Conservation (phyloP, 2,113 vertebrate genomes). For the Elephas maximus region DNA sequence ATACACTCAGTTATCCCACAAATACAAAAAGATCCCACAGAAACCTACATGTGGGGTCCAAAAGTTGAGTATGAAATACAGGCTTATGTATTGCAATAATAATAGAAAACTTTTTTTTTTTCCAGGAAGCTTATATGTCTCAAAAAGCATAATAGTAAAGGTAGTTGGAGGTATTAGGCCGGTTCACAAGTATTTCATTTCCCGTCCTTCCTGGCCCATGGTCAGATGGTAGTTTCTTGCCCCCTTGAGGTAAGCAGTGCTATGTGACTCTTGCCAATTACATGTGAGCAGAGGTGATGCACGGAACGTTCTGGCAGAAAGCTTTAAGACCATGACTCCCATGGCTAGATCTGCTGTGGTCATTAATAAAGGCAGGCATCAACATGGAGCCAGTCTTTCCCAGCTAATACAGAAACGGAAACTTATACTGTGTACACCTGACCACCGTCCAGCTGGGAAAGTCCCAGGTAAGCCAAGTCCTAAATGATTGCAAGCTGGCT, state of each 20-base stretch:
- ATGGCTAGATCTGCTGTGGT: background rate
- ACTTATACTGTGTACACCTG: background rate
- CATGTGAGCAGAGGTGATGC: too few species aligned
- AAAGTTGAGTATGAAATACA: background rate
- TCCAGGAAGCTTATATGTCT: background rate
- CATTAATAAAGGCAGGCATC: background rate
- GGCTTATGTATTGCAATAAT: background rate
- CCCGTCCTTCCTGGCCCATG: background rate
- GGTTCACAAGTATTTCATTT: background rate
- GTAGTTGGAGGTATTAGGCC: background rate
- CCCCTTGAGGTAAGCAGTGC: background rate
- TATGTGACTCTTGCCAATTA: background rate
- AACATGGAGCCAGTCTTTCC: background rate
- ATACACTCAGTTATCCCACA: background rate
- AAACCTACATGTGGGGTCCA: background rate
- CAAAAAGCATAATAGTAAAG: background rate
- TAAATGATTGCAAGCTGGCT: background rate
- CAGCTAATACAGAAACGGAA: background rate
- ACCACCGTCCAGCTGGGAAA: background rate
- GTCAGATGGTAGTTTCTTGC: background rate
- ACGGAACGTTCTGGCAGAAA: background rate
- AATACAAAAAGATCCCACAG: background rate
- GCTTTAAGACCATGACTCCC: background rate
- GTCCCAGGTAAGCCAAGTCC: background rate
- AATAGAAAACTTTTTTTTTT: background rate